Evolutionary conservation across 2,113 vertebrate species (phyloP).

Genomic region (Lophotis ruficrista): DNA sequence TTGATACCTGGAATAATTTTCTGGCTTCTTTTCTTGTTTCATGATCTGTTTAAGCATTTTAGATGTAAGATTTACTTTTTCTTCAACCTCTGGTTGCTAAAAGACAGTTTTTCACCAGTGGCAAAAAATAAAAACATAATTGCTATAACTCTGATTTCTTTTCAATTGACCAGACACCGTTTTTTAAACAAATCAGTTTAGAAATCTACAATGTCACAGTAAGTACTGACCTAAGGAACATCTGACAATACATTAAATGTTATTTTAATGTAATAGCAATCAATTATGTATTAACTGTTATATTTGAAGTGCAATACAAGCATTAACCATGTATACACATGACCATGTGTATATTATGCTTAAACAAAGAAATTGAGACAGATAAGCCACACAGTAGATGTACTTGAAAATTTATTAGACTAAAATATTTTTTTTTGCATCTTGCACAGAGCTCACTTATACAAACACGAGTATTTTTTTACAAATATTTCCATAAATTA

Average conservation of each 20-base stretch:
- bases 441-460: background rate
- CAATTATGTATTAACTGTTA: background rate
- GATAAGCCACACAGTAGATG: background rate
- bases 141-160: background rate
- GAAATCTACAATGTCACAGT: background rate
- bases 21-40: background rate
- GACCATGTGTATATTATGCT: background rate
- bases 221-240: background rate
- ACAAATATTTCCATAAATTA: background rate
- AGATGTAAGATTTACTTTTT: background rate
- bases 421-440: background rate
- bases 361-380: background rate
- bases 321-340: no score
- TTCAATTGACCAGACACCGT: background rate
- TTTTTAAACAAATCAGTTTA: background rate
- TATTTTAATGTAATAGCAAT: background rate
- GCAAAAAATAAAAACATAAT: background rate
- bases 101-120: background rate
- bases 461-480: background rate
- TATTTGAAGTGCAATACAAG: background rate
- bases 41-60: background rate
- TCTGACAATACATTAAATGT: background rate
- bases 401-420: background rate
- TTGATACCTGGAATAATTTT: background rate
- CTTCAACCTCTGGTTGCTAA: background rate